Evolutionary conservation across 2,113 vertebrate species (phyloP).

Genomic region (Anarrhichthys ocellatus): DNA sequence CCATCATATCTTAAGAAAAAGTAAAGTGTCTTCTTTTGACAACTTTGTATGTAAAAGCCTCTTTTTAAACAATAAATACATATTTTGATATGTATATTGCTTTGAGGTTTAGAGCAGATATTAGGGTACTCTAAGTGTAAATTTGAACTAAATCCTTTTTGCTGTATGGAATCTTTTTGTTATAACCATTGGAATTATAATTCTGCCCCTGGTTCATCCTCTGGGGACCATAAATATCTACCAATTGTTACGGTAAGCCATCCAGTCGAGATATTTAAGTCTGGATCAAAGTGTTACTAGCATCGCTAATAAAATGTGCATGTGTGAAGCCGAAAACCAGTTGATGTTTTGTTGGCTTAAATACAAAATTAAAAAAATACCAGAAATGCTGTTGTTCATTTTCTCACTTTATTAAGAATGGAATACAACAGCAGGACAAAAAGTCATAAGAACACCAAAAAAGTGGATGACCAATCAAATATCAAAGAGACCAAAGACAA

Average conservation of each 20-base stretch:
- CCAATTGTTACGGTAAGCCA: background rate
- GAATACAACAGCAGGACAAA: conserved; percentile 84
- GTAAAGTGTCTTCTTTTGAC: too few species aligned
- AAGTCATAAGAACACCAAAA: conserved; percentile 84
- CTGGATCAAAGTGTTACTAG: background rate
- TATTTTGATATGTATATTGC: background rate
- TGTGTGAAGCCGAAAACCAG: background rate
- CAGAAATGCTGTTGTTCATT: conserved; percentile 57
- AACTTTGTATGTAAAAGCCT: too few species aligned
- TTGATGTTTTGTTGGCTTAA: background rate
- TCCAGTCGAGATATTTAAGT: background rate
- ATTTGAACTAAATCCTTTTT: background rate
- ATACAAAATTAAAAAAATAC: conserved; percentile 4
- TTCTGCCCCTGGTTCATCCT: background rate
- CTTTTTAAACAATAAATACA: too few species aligned
- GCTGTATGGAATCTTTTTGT: background rate
- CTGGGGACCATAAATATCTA: background rate
- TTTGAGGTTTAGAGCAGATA: background rate
- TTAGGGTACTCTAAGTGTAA: background rate
- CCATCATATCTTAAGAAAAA: too few species aligned
- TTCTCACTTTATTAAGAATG: conserved; percentile 86
- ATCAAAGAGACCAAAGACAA: conserved; percentile 76
- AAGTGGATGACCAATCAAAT: conserved; percentile 75
- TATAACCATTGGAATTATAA: background rate
- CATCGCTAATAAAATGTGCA: background rate